Evolutionary conservation across 2,113 vertebrate genomes (phyloP), one percentile per base, ranked within the genome.

Genomic region (Chrysemys picta): DNA sequence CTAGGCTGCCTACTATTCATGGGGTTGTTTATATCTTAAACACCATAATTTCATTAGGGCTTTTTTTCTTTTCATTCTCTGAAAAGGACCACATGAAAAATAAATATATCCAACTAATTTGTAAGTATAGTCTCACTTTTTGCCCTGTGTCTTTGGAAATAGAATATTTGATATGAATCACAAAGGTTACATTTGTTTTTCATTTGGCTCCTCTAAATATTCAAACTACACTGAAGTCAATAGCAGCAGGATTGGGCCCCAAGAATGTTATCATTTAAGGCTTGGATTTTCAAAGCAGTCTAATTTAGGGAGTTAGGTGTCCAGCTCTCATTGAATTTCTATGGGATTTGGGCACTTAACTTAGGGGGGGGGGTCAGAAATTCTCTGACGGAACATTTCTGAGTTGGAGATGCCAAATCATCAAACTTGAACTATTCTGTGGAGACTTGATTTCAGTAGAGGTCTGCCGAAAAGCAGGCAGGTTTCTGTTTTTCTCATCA

Each of bases 361-460:
- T 54, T 87, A 21, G 52, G 87, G 89, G 86, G n/a, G 90, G 88
- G 9, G 88, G 9, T 45, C 76, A 38, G 84, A 49, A 76, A 89
- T n/a, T 80, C 82, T 95, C n/a, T 22, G 38, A 42, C 5, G 8
- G n/a, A 62, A 42, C 19, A 75, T 19, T 75, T 42, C 21, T 5
- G 25, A 52, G 24, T 56, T 82, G 69, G 42, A 54, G 92, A 84
- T 0, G 6, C 54, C 31, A 80, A 85, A 94, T 65, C 84, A 52
- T 84, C 56, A 72, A 86, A 95, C 85, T 89, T 85, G 95, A 85
- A 94, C 94, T 56, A 52, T 88, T 22, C 27, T 76, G 80, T 69
- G 25, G 56, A 52, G 86, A 54, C 89, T 90, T 12, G 94, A 12
- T 14, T 94, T 93, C 84, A 94, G 65, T 53, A 85, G 84, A 53